A percentile compares a stretch with the other conserved stretches of the same genome.
These are phyloP conservation scores for Leptatherina wallacei DNA, from an alignment of 2,797 vertebrate species.

Conservation along the genomic window DNA sequence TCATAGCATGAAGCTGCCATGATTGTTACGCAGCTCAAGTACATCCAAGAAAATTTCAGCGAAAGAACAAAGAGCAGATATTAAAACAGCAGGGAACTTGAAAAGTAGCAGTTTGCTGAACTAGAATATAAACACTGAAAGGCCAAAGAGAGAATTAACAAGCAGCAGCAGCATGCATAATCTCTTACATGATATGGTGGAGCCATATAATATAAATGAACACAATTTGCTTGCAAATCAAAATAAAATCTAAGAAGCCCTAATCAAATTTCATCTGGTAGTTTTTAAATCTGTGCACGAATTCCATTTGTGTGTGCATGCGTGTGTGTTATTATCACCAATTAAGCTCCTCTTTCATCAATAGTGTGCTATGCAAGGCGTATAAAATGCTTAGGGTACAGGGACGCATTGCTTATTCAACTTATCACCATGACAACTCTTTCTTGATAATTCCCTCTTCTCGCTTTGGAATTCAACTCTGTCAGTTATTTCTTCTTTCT, in stretches of 20 bases:
- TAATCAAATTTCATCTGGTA: slow-evolving; percentile 52
- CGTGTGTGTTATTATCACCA: slow-evolving; percentile 43
- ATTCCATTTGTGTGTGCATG: slow-evolving; percentile 19
- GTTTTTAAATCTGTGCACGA: slow-evolving; percentile 32
- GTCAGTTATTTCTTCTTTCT: slow-evolving; percentile 68
- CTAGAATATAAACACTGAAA: slow-evolving; percentile 74
- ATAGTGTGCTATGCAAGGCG: slow-evolving; percentile 25
- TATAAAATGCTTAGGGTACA: slow-evolving; percentile 75
- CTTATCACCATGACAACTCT: slow-evolving; percentile 86
- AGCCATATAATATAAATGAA: slow-evolving; percentile 64
- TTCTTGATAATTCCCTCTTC: slow-evolving; percentile 71
- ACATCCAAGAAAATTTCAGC: slow-evolving; percentile 29
- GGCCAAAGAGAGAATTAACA: slow-evolving; percentile 66
- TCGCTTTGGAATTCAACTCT: slow-evolving; percentile 67
- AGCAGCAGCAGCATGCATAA: slow-evolving; percentile 74
- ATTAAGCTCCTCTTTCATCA: slow-evolving; percentile 60
- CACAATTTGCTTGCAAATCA: slow-evolving; percentile 51
- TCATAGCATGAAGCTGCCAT: slow-evolving; percentile 30
- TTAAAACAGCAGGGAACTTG: slow-evolving; percentile 73
- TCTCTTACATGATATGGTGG: slow-evolving; percentile 70
- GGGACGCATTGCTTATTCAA: slow-evolving; percentile 81
- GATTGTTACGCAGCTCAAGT: slow-evolving; percentile 41
- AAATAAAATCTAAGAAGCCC: slow-evolving; percentile 42
- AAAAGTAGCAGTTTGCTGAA: slow-evolving; percentile 65
- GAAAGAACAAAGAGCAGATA: slow-evolving; percentile 59